Base-by-base conservation (phyloP, 2,113 vertebrate genomes). In the Actinemys pallida region DNA sequence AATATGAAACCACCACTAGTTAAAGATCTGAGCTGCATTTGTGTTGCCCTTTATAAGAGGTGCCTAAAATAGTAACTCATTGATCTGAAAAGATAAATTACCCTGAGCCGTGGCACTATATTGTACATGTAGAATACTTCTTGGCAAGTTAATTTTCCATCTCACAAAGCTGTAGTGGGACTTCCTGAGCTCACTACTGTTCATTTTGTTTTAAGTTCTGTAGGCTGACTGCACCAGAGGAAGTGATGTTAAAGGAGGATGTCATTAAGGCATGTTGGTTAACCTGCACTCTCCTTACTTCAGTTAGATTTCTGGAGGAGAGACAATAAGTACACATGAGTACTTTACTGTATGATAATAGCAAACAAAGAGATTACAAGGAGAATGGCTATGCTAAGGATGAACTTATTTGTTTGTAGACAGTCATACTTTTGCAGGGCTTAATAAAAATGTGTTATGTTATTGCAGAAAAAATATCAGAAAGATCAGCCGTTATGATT, bases 1-100 rank as follows among this genome's bases (percentile, higher is more conserved):
- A 95, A 93, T 72, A 52, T 93, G 91, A 94, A 96, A 52, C 86
- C 87, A 24, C 84, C 93, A 31, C 42, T 87, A 95, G 84, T 89
- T 59, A 91, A 94, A 96, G 86, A 94, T 76, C 57, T 88, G 81
- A 96, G 89, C 0, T 0, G 83, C n/a, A 27, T 16, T 89, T 85
- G 49, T 39, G 35, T 83, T 76, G 87, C 29, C 35, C 75, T 90
- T 95, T 93, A 42, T 88, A 82, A 92, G 83, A 79, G 76, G 27
- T 39, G 81, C 27, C 50, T 95, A 94, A 92, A 95, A 93, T 45
- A 96, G 84, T 27, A 88, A 62, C n/a, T 59, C 81, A n/a, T 22
- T 91, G 84, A 79, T 50, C 95, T 81, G 84, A 94, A 93, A 76
- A 96, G 84, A 81, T 57, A 87, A 91, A 72, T 72, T 72, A 39